Conservation (phyloP, 1,140 invertebrate species). For the Macrosteles quadrilineatus region DNA sequence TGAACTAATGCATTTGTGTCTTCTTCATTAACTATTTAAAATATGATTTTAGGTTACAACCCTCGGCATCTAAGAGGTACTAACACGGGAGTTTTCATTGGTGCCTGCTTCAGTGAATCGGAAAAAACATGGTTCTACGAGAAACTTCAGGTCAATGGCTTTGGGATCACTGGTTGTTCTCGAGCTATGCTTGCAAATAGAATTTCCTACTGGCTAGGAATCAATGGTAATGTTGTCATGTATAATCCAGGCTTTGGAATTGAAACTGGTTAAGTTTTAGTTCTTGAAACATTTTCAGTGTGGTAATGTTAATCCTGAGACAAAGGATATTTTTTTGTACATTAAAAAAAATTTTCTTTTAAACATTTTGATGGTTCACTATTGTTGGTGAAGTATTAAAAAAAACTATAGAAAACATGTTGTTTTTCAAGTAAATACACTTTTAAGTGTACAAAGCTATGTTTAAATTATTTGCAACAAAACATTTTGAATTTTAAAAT, state of each 20-base stretch:
- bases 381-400: no score
- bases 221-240: conserved; percentile 54
- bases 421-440: no score
- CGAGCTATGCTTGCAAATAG: conserved; percentile 91
- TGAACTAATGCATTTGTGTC: no score
- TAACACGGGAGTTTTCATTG: conserved; percentile 81
- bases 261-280: background rate
- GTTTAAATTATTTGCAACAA: no score
- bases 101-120: conserved; percentile 76
- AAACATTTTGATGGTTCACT: no score
- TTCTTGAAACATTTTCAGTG: background rate
- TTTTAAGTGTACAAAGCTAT: no score
- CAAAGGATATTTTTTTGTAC: no score
- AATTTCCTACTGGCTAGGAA: conserved; percentile 73
- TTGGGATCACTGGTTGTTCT: conserved; percentile 76
- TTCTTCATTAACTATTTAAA: no score
- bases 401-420: no score
- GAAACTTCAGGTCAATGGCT: conserved; percentile 58
- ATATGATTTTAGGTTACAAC: conserved; percentile 57
- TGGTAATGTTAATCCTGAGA: no score
- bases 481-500: no score
- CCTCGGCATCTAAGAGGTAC: conserved; percentile 63
- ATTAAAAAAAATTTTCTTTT: no score
- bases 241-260: background rate
- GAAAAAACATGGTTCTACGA: conserved; percentile 71